Percentiles rank a stretch among this genome's conserved stretches.
These are phyloP conservation scores for Chymomyza amoena DNA, from an alignment of 2,888 invertebrate genomes.

Conservation along the genomic window DNA sequence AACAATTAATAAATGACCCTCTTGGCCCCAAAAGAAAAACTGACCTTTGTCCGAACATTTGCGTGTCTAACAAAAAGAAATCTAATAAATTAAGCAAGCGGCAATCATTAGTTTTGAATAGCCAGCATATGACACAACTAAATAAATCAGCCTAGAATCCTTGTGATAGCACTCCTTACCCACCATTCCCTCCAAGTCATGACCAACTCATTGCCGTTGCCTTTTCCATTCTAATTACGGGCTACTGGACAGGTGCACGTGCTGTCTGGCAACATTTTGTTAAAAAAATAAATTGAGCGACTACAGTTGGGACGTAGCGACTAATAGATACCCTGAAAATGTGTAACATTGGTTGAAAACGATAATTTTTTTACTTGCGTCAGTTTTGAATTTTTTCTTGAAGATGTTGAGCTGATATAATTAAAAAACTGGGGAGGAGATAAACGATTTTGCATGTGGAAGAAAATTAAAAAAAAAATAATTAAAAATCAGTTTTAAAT, in stretches of 20 bases:
- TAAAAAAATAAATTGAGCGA: background rate
- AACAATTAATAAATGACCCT: conserved; percentile 70
- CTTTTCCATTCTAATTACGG: background rate
- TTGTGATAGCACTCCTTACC: background rate
- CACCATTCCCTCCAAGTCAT: too few species aligned
- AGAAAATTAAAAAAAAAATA: too few species aligned
- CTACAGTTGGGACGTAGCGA: too few species aligned
- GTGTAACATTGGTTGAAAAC: too few species aligned
- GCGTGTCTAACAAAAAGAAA: conserved; percentile 55
- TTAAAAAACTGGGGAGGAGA: too few species aligned
- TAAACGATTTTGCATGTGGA: too few species aligned
- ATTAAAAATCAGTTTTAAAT: too few species aligned
- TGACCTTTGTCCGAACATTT: conserved; percentile 31
- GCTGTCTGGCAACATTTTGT: background rate
- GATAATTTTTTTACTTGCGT: too few species aligned
- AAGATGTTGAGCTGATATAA: too few species aligned
- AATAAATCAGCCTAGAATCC: conserved; percentile 54
- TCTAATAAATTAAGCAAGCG: conserved; percentile 64
- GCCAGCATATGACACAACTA: conserved; percentile 44
- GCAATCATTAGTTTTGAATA: conserved; percentile 61
- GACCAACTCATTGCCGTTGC: background rate
- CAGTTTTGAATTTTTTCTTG: too few species aligned
- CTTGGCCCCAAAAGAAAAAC: conserved; percentile 5
- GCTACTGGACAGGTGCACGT: background rate
- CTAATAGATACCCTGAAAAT: too few species aligned